phyloP scores from a whole-genome alignment of 1,140 invertebrate genomes.

The Rhopalosiphum maidis region DNA sequence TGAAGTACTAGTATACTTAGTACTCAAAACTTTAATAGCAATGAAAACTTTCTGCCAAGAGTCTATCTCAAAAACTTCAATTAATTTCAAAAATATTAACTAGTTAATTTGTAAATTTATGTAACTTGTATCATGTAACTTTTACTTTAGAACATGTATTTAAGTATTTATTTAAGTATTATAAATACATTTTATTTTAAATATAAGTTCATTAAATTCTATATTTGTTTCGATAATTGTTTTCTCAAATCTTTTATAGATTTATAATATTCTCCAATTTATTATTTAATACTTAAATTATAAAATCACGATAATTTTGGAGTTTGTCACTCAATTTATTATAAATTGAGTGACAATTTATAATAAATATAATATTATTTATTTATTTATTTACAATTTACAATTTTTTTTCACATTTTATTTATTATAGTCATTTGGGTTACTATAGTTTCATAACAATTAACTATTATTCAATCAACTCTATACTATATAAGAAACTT shows the following conservation, averaged over 20 bases:
- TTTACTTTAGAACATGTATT: neutral
- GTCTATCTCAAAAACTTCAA: neutral
- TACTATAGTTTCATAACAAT: neutral
- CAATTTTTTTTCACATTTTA: too few relatives aligned
- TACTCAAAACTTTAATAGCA: neutral
- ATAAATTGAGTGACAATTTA: too few relatives aligned
- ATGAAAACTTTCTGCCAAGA: neutral
- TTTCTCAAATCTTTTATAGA: neutral
- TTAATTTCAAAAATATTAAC: neutral
- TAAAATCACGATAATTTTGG: neutral
- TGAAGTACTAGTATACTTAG: neutral
- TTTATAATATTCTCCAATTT: neutral
- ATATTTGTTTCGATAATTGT: neutral
- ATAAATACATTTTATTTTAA: neutral
- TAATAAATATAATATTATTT: too few relatives aligned
- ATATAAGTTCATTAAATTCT: neutral
- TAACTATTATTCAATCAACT: neutral
- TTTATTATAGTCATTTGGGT: neutral
- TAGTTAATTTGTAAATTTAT: neutral
- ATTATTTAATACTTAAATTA: neutral
- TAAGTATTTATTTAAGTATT: neutral
- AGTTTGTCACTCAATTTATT: neutral
- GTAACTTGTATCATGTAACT: neutral
- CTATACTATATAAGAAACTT: neutral
- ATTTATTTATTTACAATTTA: too few relatives aligned